These are phyloP conservation scores for Deroptyus accipitrinus DNA, from an alignment of 2,113 vertebrate genomes.

Conservation along the genomic window DNA sequence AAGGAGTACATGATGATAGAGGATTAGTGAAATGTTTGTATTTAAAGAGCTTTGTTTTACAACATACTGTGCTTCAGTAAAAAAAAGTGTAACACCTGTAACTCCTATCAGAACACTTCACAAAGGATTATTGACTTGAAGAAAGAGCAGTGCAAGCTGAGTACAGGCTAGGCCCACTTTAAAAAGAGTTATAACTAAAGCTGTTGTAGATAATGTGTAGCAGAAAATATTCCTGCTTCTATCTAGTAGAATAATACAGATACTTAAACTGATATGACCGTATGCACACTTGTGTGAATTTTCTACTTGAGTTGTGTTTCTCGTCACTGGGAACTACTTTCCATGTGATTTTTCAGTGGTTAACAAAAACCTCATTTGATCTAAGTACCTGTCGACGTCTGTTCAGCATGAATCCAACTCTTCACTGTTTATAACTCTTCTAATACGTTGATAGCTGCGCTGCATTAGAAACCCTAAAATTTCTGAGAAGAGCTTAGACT, in stretches of 20 bases:
- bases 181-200: neutral
- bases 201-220: neutral
- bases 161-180: neutral
- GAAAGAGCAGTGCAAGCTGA: neutral
- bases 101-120: neutral
- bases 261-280: neutral
- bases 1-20: neutral
- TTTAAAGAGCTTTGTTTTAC: neutral
- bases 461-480: neutral
- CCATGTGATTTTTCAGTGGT: neutral
- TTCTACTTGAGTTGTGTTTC: neutral
- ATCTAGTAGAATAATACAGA: neutral
- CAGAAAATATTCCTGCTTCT: neutral
- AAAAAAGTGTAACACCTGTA: neutral
- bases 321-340: neutral
- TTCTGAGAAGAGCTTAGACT: neutral
- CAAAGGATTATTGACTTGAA: neutral
- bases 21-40: neutral
- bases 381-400: neutral
- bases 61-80: neutral
- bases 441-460: neutral
- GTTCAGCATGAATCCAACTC: neutral
- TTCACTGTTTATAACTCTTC: neutral
- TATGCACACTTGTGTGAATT: neutral
- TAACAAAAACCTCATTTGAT: neutral